Evolutionary conservation across 2,113 vertebrate genomes (phyloP).

Genomic region (Lampris megalopsis): DNA sequence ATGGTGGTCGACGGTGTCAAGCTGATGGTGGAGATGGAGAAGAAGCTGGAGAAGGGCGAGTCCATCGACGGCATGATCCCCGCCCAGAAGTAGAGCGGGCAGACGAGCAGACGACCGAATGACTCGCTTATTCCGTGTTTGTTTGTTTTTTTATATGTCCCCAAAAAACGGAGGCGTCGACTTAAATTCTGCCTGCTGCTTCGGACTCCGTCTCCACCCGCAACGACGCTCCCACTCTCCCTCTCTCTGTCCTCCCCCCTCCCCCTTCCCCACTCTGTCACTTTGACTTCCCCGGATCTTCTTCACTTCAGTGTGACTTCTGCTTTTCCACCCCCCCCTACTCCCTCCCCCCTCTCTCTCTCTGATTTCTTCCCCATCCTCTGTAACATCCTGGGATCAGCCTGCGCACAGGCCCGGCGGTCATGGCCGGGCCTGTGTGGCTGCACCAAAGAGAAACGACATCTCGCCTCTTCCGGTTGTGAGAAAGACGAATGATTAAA

Average conservation of each 20-base stretch:
- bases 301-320: conserved; percentile 17
- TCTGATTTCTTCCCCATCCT: conserved; percentile 32
- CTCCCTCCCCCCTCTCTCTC: conserved; percentile 38
- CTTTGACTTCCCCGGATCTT: conserved; percentile 9
- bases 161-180: conserved; percentile 63
- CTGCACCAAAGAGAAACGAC: conserved; percentile 45
- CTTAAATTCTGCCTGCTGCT: conserved; percentile 48
- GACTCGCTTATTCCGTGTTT: conserved; percentile 56
- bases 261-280: conserved; percentile 20
- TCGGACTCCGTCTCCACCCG: conserved; percentile 40
- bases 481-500: conserved; percentile 80
- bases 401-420: conserved; percentile 62
- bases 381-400: conserved; percentile 86
- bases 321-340: conserved; percentile 28
- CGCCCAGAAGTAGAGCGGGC: conserved; percentile 91
- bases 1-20: conserved; percentile 97
- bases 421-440: conserved; percentile 61
- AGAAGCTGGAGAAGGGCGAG: conserved; percentile 94
- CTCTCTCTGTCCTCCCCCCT: conserved; percentile 49
- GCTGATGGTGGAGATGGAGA: conserved; percentile 98
- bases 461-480: conserved; percentile 72
- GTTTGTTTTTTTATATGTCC: conserved; percentile 66
- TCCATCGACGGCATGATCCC: conserved; percentile 95
- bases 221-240: conserved; percentile 58
- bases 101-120: conserved; percentile 48